A percentile compares a stretch with the other conserved stretches of the same genome.
These are phyloP conservation scores for Papilio protenor DNA, from an alignment of 2,888 invertebrate genomes.

Conservation along the genomic window DNA sequence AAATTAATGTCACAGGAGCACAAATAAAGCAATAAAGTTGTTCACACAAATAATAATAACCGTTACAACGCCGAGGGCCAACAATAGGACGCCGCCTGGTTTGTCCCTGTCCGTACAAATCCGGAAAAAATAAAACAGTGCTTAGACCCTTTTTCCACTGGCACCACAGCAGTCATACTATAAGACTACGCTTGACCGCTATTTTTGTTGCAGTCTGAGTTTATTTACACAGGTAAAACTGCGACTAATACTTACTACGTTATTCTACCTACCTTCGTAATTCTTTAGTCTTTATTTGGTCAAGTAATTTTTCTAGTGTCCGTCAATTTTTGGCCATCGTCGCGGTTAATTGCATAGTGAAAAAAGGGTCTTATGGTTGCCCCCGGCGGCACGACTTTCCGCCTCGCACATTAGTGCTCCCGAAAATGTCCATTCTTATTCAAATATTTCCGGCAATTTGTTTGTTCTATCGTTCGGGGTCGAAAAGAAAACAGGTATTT, in stretches of 20 bases:
- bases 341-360: neutral
- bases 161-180: neutral
- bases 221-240: neutral
- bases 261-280: neutral
- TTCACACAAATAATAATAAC: constrained; percentile 75
- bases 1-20: constrained; percentile 54
- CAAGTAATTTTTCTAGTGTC: neutral
- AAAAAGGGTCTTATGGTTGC: constrained; percentile 52
- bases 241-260: neutral
- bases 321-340: neutral
- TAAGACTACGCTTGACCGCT: neutral
- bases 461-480: constrained; percentile 75
- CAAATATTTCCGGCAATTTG: constrained; percentile 83
- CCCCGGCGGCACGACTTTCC: constrained; percentile 70
- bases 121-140: constrained; percentile 83
- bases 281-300: neutral
- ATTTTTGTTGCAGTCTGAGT: neutral
- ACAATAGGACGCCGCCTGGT: constrained; percentile 70
- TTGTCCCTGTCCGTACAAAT: constrained; percentile 78
- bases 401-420: constrained; percentile 81
- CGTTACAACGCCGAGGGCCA: constrained; percentile 67
- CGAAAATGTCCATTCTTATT: constrained; percentile 80
- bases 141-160: constrained; percentile 53
- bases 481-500: constrained; percentile 56
- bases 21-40: constrained; percentile 79